A percentile compares a stretch with the other conserved stretches of the same genome.
Conservation (phyloP, 1,140 invertebrate genomes). For the Bombyx mori region DNA sequence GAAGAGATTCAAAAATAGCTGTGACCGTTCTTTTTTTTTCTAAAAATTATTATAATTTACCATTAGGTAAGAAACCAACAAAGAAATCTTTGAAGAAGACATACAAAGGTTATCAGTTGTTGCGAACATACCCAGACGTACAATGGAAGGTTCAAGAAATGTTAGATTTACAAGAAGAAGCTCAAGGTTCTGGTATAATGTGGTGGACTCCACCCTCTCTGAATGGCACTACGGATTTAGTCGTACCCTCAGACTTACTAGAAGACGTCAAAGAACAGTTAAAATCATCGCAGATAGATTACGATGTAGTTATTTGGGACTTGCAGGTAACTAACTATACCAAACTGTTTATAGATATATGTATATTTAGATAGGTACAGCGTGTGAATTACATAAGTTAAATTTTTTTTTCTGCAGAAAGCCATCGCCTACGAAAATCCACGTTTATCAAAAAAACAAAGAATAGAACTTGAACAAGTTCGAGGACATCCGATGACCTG, state of each 20-base stretch:
- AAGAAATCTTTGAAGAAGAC: slow-evolving; percentile 59
- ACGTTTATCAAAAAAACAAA: slow-evolving; percentile 73
- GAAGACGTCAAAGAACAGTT: slow-evolving; percentile 77
- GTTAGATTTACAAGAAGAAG: slow-evolving; percentile 60
- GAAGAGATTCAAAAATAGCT: no score
- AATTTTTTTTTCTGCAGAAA: slow-evolving; percentile 61
- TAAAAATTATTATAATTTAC: background rate
- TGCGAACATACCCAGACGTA: slow-evolving; percentile 51
- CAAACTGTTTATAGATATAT: background rate
- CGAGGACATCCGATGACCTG: slow-evolving; percentile 79
- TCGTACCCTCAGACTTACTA: slow-evolving; percentile 77
- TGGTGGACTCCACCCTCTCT: slow-evolving; percentile 65
- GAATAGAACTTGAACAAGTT: slow-evolving; percentile 69
- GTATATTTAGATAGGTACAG: background rate
- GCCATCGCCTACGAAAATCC: slow-evolving; percentile 78
- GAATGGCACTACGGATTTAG: slow-evolving; percentile 79
- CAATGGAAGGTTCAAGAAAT: slow-evolving; percentile 55
- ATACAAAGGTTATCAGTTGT: slow-evolving; percentile 64
- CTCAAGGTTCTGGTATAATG: slow-evolving; percentile 62
- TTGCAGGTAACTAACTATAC: slow-evolving; percentile 72
- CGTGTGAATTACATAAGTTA: background rate
- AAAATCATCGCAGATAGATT: slow-evolving; percentile 75
- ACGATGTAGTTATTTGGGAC: slow-evolving; percentile 80
- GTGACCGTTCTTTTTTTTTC: no score
- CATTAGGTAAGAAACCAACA: slow-evolving; percentile 39